Conservation (phyloP, 2,113 vertebrate species). For the Vireo altiloquus region DNA sequence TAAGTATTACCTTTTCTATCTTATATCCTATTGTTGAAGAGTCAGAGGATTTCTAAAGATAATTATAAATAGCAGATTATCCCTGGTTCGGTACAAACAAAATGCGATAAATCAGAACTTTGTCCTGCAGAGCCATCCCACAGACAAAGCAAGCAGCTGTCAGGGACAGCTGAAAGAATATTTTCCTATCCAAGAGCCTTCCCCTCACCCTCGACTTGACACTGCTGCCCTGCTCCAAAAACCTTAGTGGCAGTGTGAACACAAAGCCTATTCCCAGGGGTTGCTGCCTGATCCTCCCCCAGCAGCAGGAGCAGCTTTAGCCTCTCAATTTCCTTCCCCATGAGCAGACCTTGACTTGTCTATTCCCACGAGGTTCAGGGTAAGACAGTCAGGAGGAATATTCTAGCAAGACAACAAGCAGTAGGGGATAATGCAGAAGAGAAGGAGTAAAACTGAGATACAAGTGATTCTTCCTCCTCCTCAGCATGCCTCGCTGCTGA, state of each 20-base stretch:
- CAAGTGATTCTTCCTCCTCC: not conserved
- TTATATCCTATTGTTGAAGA: not conserved
- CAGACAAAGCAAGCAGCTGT: conserved; percentile 14
- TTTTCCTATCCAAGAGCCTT: not conserved
- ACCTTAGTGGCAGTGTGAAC: not conserved
- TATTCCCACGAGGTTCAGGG: not conserved
- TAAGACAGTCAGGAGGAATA: not conserved
- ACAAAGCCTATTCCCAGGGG: not conserved
- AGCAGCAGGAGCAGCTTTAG: not conserved
- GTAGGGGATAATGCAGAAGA: not conserved
- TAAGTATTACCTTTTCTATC: not conserved
- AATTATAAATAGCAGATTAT: not conserved
- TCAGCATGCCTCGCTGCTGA: not conserved
- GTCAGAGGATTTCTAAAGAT: not conserved
- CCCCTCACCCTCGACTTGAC: not conserved
- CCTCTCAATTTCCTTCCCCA: not conserved
- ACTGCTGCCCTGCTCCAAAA: not conserved
- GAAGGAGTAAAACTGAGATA: not conserved
- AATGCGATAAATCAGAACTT: not conserved
- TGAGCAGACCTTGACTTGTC: not conserved
- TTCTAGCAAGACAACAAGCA: not conserved
- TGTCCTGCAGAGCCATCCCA: not conserved
- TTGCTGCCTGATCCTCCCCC: not conserved
- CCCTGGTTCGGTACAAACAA: not conserved
- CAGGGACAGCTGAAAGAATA: conserved; percentile 42